Evolutionary conservation across 2,888 invertebrate species (phyloP), one percentile per base, ranked within the genome.

Genomic region (Holacanthella duospinosa): DNA sequence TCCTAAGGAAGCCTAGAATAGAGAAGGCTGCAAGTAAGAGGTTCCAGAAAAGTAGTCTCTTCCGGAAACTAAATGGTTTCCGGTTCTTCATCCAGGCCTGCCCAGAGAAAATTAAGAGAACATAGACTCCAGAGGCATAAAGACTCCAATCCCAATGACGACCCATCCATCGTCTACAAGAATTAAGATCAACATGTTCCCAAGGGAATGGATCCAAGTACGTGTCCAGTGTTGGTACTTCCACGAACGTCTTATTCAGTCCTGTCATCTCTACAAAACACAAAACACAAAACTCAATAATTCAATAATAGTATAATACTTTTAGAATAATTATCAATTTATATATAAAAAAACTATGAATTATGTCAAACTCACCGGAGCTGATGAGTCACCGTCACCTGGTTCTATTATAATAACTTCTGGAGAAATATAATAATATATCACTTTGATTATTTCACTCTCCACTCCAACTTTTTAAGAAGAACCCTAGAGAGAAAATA

Each of bases 11-110:
- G 68, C 94, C 97, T 82, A 91, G 88, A 75, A 94, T 89, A 80
- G 94, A 95, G 82, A 99, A 99, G 68, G 88, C 82, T 24, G 96
- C 96, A 74, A 99, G 80, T 64, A 86, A 80, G 65, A 89, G 85
- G 81, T 95, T 99, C 97, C 99, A 99, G 70, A 90, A 77, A 72
- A 88, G 87, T 62, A 99, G 82, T 26, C 89, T 85, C 27, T 89
- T 86, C 68, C 93, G 84, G 59, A 99, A 81, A 75, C 92, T 89
- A 79, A 89, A 96, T 80, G 89, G 86, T 67, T 89, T 88, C 73
- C 96, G 84, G 75, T 85, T 86, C 77, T 89, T 88, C 99, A 99
- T 99, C 76, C 88, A 88, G 76, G 88, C 85, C 77, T 93, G 93
- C 57, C 93, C 93, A 68, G 88, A 88, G 78, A 94, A 96, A 75